Conservation (phyloP, 2,113 vertebrate species). For the Aleadryas rufinucha region DNA sequence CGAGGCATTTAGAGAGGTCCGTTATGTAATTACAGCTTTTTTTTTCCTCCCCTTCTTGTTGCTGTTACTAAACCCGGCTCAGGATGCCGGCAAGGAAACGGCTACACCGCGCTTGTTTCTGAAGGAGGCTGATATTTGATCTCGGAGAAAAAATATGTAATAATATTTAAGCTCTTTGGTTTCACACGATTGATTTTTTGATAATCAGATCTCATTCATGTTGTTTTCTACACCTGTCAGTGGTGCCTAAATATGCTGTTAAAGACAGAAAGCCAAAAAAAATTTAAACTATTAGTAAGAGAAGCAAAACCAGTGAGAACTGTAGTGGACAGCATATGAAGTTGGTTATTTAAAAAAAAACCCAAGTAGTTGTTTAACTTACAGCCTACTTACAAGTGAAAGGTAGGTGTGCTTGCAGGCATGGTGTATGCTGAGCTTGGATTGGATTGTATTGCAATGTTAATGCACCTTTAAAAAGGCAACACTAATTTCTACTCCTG, state of each 20-base stretch:
- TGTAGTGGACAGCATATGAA: not conserved
- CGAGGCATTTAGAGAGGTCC: not conserved
- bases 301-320: not conserved
- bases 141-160: not conserved
- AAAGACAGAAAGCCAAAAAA: not conserved
- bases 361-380: not conserved
- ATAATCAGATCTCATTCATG: not conserved
- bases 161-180: not conserved
- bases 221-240: not conserved
- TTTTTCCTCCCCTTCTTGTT: fast-evolving
- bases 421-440: not conserved
- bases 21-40: not conserved
- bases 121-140: not conserved
- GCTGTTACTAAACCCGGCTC: not conserved
- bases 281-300: not conserved
- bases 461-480: constrained; percentile 20
- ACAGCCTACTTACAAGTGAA: not conserved
- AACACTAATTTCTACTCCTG: not conserved
- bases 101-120: not conserved
- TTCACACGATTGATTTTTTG: not conserved
- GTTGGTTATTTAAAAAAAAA: not conserved
- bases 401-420: not conserved
- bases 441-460: not conserved
- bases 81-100: not conserved
- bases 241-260: not conserved